Base-by-base conservation (phyloP, 2,797 vertebrate species). In the Pygocentrus nattereri region DNA sequence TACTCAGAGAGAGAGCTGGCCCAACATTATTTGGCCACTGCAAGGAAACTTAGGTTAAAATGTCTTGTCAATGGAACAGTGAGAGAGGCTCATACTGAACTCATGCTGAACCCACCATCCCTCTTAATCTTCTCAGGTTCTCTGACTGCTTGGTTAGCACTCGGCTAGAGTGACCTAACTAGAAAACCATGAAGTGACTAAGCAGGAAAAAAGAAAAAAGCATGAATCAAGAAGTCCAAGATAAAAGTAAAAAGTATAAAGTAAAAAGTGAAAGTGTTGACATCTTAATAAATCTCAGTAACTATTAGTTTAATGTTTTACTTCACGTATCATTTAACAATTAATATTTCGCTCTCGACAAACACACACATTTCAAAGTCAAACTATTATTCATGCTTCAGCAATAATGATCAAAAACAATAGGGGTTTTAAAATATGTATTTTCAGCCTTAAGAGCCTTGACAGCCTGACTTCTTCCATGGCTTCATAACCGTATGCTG, bases 401-500 rank as follows among this genome's bases (percentile, higher is more conserved):
- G 12, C 54, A 23, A 27, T n/a, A n/a, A 41, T 41, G 34, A 73
- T 71, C 11, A 58, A 44, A 27, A 47, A 70, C 44, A 70, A 27
- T 47, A 49, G 68, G 6, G 21, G 65, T 86, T 82, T 3, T 50
- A 19, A 87, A 89, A 86, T 69, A 69, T 69, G 38, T n/a, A 69
- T 69, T 10, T 47, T 69, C 19, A 44, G n/a, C 54, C 23, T 59
- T 74, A 41, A 65, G 74, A 74, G n/a, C 38, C 71, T 85, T 86
- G 79, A 87, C 88, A 89, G 89, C 88, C 80, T 87, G 91, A 92
- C 88, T 86, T 64, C 82, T 89, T 88, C 75, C 79, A 92, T 87
- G 87, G 87, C 87, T n/a, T 85, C 88, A 89, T 91, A 92, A 94
- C 92, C 91, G 89, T 89, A 92, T 87, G 89, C 91, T 92, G 88